Percentiles rank a stretch among this genome's conserved stretches.
phyloP scores from a whole-genome alignment of 2,797 vertebrate genomes.

The Diglossa cyanea region DNA sequence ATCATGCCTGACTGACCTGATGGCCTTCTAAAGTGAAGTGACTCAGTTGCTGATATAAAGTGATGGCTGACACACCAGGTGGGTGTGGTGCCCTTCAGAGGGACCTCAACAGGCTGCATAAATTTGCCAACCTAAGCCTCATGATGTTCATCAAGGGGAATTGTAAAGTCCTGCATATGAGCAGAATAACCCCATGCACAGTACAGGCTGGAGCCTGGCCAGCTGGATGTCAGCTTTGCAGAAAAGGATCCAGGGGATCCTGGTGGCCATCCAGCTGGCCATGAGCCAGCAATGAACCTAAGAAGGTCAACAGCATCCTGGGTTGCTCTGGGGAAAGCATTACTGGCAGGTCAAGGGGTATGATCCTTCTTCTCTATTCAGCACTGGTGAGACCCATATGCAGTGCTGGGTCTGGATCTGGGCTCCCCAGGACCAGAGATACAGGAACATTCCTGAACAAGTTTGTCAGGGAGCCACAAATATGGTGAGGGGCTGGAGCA shows the following conservation, averaged over 20 bases:
- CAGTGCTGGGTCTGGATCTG: neutral
- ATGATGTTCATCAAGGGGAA: neutral
- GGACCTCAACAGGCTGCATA: neutral
- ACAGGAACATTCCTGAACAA: neutral
- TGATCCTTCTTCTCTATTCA: neutral
- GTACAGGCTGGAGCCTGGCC: neutral
- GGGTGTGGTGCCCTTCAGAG: neutral
- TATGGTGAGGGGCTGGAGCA: neutral
- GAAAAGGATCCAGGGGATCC: neutral
- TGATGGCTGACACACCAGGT: fast-evolving
- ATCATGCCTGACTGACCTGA: neutral
- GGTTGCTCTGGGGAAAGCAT: neutral
- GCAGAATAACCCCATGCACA: neutral
- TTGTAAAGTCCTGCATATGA: neutral
- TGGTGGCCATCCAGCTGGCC: neutral
- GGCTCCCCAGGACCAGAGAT: neutral
- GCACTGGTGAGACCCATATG: neutral
- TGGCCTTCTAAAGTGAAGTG: neutral
- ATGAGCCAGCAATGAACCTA: neutral
- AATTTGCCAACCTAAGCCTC: neutral
- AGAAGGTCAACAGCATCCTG: neutral
- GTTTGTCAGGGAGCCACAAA: neutral
- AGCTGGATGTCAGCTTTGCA: neutral
- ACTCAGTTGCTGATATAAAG: neutral
- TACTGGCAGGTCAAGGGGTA: neutral